phyloP scores from a whole-genome alignment of 2,113 vertebrate genomes.

The Cettia cetti region DNA sequence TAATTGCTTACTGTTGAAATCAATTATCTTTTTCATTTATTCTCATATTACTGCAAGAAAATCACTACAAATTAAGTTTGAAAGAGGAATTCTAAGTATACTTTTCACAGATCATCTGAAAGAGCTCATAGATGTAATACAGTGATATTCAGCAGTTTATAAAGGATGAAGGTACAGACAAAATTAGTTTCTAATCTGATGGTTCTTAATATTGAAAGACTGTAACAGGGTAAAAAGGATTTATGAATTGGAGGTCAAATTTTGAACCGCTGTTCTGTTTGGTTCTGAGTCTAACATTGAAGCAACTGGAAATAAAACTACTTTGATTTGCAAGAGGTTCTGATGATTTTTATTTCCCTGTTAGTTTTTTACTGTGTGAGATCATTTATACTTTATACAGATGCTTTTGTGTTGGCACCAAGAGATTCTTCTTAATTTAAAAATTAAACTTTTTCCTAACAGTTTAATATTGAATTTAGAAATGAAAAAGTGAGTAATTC shows the following conservation, averaged over 20 bases:
- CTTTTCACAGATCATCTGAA: constrained; percentile 8
- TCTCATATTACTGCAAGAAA: constrained; percentile 7
- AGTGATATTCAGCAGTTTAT: constrained; percentile 4
- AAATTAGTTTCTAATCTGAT: background rate
- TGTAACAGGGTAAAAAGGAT: background rate
- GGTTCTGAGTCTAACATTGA: background rate
- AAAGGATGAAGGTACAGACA: background rate
- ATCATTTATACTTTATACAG: background rate
- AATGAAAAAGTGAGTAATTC: background rate
- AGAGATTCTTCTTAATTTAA: background rate
- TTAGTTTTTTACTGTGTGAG: background rate
- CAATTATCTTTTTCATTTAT: background rate
- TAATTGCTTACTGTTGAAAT: constrained; percentile 20
- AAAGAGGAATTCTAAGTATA: constrained; percentile 40
- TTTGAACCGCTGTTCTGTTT: background rate
- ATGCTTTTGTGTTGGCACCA: background rate
- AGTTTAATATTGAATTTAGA: background rate
- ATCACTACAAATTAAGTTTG: constrained; percentile 7
- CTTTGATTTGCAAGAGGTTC: background rate
- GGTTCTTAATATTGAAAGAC: background rate
- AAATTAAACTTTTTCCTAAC: background rate
- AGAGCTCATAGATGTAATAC: background rate
- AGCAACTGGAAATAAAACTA: background rate
- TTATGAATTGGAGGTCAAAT: background rate
- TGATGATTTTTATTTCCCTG: background rate